Evolutionary conservation across 2,113 vertebrate genomes (phyloP).

Genomic region (Leucopsar rothschildi): DNA sequence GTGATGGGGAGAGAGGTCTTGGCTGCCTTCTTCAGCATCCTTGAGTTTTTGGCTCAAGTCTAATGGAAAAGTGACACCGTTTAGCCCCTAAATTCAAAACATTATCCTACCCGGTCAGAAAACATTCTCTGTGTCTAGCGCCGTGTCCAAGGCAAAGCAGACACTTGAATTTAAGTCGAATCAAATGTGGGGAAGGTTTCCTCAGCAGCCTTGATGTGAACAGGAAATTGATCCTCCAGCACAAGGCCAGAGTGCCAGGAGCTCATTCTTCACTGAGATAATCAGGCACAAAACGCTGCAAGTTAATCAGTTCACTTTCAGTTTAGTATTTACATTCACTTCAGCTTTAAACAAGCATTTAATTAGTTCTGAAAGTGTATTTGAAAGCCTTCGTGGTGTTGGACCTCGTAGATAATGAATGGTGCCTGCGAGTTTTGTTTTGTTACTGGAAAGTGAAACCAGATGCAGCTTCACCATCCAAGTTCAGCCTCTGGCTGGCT

Average conservation of each 20-base stretch:
- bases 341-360: conserved; percentile 18
- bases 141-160: neutral
- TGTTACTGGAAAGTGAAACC: conserved; percentile 32
- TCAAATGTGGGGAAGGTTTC: conserved; percentile 20
- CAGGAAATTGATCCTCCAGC: conserved; percentile 57
- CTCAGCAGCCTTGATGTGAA: conserved; percentile 2
- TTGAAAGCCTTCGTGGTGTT: neutral
- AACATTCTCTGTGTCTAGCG: neutral
- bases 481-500: neutral
- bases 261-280: neutral
- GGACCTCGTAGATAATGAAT: neutral
- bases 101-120: neutral
- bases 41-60: neutral
- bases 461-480: neutral
- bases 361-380: conserved; percentile 4
- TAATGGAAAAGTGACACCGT: neutral
- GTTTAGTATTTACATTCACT: neutral
- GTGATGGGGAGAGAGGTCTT: neutral
- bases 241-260: neutral
- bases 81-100: neutral
- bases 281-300: neutral
- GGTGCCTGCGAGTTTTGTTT: neutral
- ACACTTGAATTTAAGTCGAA: neutral
- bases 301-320: neutral
- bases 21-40: neutral